A percentile compares a stretch with the other conserved stretches of the same genome.
phyloP scores from a whole-genome alignment of 2,113 vertebrate species.

The Chamaetylas fuelleborni region DNA sequence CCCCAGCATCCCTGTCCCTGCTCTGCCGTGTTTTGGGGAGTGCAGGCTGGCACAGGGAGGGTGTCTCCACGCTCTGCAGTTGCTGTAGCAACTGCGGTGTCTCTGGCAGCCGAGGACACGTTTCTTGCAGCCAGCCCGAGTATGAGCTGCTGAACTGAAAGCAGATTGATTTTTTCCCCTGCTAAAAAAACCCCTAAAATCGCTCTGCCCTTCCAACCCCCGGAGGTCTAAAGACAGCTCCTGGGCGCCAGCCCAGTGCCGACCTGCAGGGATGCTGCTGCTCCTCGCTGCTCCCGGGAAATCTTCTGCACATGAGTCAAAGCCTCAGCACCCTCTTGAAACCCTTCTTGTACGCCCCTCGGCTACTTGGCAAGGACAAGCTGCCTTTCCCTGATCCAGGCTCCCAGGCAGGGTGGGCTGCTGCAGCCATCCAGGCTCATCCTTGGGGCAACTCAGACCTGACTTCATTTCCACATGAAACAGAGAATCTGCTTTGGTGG shows the following conservation, averaged over 20 bases:
- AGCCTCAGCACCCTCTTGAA: not conserved
- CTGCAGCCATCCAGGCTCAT: not conserved
- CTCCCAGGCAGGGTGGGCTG: not conserved
- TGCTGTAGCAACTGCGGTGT: conserved; percentile 61
- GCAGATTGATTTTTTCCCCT: not conserved
- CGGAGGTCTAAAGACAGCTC: not conserved
- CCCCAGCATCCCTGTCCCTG: not conserved
- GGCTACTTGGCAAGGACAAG: not conserved
- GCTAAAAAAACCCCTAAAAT: not conserved
- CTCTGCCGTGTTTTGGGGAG: not conserved
- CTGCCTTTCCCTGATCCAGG: not conserved
- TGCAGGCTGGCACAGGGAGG: not conserved
- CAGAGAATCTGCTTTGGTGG: not conserved
- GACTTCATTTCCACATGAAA: not conserved
- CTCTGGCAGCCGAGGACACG: not conserved
- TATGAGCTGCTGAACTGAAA: not conserved
- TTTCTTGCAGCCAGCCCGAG: not conserved
- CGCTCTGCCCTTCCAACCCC: not conserved
- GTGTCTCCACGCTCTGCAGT: conserved; percentile 1
- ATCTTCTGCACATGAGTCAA: not conserved
- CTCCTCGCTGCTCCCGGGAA: not conserved
- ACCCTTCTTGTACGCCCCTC: not conserved
- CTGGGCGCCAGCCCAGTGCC: not conserved
- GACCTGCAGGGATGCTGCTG: not conserved
- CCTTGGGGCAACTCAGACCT: not conserved